Evolutionary conservation across 2,113 vertebrate species (phyloP), one percentile per base, ranked within the genome.

Genomic region (Pelusios castaneus): DNA sequence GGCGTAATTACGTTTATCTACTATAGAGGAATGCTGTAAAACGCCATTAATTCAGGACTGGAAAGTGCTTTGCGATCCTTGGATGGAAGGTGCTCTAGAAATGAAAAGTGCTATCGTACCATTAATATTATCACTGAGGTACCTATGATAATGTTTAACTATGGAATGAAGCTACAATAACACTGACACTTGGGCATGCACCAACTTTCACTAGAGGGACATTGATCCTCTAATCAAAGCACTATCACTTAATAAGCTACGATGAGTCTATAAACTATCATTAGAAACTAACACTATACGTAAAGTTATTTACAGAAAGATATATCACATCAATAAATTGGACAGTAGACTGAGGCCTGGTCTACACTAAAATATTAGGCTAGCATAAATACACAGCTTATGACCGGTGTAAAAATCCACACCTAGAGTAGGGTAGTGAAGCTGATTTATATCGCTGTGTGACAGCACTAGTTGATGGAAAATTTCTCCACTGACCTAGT

Each of bases 61-160:
- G 91, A 95, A 97, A 95, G 31, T 80, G 90, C 95, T 97, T 91
- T 4, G 91, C 77, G 87, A 90, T 77, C 87, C 89, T 84, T 73
- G 52, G 87, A n/a, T 75, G 11, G 31, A 89, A 90, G 56, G 41
- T 81, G 17, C 43, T 94, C 84, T 80, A 87, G 91, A 63, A 31
- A 47, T 6, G 4, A 10, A 92, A 13, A 80, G 58, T 78, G 31
- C 6, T 58, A n/a, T 81, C 87, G 19, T 27, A 86, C 70, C 24
- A 84, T 86, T 92, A 90, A 89, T 90, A 82, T 85, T 89, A 95
- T 80, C 91, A 58, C 34, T 80, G 82, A 92, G 43, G 91, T 95
- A 95, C 3, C 25, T 80, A 3, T 2, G 79, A 21, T 90, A 95
- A 97, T 90, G 29, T 91, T 95, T 95, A 97, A 95, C 94, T 82